A percentile compares a stretch with the other conserved stretches of the same genome.
Conservation (phyloP, 2,797 vertebrate species). For the Microhierax caerulescens region DNA sequence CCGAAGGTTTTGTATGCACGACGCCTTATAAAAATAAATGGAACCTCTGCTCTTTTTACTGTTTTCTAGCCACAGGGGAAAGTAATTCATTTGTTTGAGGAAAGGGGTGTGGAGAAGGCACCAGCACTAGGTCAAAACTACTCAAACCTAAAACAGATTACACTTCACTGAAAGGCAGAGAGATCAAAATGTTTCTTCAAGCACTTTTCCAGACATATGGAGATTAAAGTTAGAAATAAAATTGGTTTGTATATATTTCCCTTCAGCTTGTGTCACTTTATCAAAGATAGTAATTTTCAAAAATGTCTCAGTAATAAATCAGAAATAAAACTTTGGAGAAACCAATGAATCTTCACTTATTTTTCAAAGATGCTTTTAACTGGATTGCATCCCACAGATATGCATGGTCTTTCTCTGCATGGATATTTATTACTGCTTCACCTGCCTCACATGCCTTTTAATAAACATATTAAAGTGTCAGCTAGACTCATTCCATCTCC, state of each 20-base stretch:
- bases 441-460: conserved; percentile 45
- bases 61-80: background rate
- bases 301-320: conserved; percentile 57
- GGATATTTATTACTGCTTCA: conserved; percentile 56
- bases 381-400: conserved; percentile 25
- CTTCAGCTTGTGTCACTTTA: conserved; percentile 48
- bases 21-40: conserved; percentile 25
- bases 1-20: background rate
- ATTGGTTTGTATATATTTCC: conserved; percentile 46
- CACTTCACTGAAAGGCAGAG: conserved; percentile 10
- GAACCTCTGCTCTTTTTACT: background rate
- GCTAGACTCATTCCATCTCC: conserved; percentile 34
- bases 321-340: conserved; percentile 45
- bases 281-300: conserved; percentile 52
- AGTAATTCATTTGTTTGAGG: conserved; percentile 20
- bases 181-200: conserved; percentile 51
- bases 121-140: background rate
- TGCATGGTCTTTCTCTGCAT: conserved; percentile 15
- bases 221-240: conserved; percentile 53
- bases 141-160: conserved; percentile 1
- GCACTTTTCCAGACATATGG: conserved; percentile 1
- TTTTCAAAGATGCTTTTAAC: conserved; percentile 48
- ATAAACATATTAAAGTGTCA: conserved; percentile 49
- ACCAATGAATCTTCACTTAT: conserved; percentile 41
- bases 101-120: background rate